Evolutionary conservation across 2,113 vertebrate genomes (phyloP), one percentile per base, ranked within the genome.

Genomic region (Paedocypris sp.): DNA sequence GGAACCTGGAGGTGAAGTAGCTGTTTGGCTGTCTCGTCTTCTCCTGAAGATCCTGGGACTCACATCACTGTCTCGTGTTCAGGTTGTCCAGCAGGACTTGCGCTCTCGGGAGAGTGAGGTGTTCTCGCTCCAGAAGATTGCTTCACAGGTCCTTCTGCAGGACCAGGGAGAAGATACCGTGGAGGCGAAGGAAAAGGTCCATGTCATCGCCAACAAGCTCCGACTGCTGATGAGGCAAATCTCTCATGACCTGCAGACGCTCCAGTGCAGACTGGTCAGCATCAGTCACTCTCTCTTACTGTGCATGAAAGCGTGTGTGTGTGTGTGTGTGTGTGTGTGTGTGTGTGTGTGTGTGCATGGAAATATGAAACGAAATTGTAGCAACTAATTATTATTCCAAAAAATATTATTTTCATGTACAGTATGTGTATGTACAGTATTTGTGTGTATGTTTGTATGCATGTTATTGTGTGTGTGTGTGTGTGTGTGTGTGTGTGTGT

Each of bases 171-270:
- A 84, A 10, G 84, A 89, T 46, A 87, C 86, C 4, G 28, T 77
- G 13, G 91, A 94, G 76, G 88, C 89, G 31, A 83, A 86, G 29
- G 92, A 97, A 80, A 92, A 91, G 62, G 83, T 94, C 6, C 87
- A 88, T 6, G 87, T 90, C 15, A 87, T 93, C 51, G 67, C 70
- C 73, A 89, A 83, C 36, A 92, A 92, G 26, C 75, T 93, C 58
- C 79, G 78, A 2, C 83, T 91, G 59, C 79, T 98, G 49, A 77
- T 77, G 22, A 73, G 88, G 42, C 85, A 88, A 73, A 80, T 86
- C 50, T 76, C 80, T 4, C 70, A 58, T 0, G 86, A 91, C 45
- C 76, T 93, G 49, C 53, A 42, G 42, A 29, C 59, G 2, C 62
- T 90, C 45, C 81, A 80, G 67, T 65, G 36, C 10, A 71, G 74